A percentile compares a stretch with the other conserved stretches of the same genome.
phyloP scores from a whole-genome alignment of 2,113 vertebrate genomes.

The Edolisoma coerulescens region DNA sequence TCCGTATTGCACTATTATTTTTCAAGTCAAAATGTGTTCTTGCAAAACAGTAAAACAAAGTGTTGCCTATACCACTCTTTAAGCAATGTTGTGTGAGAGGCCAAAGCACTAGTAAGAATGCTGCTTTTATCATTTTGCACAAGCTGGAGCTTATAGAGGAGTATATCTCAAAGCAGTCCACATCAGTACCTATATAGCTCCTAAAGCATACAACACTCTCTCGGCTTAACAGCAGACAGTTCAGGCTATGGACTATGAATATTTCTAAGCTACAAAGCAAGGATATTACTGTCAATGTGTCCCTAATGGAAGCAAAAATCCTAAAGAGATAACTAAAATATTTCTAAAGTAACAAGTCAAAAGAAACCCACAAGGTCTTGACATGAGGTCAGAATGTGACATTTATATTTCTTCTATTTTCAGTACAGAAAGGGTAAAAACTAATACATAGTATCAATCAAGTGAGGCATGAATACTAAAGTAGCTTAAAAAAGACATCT shows the following conservation, averaged over 20 bases:
- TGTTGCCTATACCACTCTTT: not conserved
- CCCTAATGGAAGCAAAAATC: not conserved
- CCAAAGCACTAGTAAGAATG: not conserved
- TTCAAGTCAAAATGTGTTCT: not conserved
- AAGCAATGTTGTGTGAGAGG: not conserved
- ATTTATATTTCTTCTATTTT: not conserved
- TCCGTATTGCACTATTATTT: not conserved
- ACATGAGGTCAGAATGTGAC: not conserved
- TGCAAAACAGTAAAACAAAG: not conserved
- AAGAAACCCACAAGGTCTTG: not conserved
- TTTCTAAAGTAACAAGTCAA: not conserved
- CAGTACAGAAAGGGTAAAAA: not conserved
- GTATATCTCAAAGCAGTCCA: not conserved
- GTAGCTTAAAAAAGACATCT: not conserved
- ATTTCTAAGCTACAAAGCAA: not conserved
- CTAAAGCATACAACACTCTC: not conserved
- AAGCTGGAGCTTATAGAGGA: not conserved
- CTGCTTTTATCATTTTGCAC: not conserved
- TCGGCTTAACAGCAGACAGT: not conserved
- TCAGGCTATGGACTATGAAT: not conserved
- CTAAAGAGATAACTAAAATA: not conserved
- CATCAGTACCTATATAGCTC: not conserved
- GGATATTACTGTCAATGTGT: not conserved
- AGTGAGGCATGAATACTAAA: not conserved
- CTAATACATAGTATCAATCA: not conserved